phyloP scores from a whole-genome alignment of 2,888 invertebrate species.

The Apodemia duryi region DNA sequence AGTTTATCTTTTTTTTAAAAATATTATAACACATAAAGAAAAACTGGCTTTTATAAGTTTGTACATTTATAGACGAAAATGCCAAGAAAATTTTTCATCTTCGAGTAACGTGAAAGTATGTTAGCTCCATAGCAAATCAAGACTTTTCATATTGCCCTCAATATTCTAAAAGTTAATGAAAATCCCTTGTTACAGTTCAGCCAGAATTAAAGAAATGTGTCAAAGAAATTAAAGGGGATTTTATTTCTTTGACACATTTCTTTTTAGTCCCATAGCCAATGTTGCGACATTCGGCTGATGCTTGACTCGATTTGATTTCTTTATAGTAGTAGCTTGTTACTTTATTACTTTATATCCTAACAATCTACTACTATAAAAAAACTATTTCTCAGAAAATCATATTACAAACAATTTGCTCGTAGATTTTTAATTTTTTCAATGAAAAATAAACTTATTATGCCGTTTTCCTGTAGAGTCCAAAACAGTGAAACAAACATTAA shows the following conservation, averaged over 20 bases:
- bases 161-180: constrained; percentile 9
- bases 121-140: constrained; percentile 2
- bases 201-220: constrained; percentile 1
- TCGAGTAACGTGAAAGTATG: background rate
- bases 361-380: too few species aligned
- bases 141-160: constrained; percentile 1
- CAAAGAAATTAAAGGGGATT: background rate
- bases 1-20: too few species aligned
- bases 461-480: too few species aligned
- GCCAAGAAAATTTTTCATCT: background rate
- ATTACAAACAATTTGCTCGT: too few species aligned
- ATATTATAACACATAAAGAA: too few species aligned
- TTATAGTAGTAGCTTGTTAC: too few species aligned
- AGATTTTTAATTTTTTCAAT: too few species aligned
- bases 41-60: too few species aligned
- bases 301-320: background rate
- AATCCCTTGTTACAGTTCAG: constrained; percentile 10
- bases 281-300: background rate
- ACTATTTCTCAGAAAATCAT: too few species aligned
- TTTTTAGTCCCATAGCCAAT: background rate
- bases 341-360: too few species aligned
- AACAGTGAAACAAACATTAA: too few species aligned
- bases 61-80: background rate
- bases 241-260: background rate
- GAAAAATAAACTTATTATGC: too few species aligned